These are phyloP conservation scores for Laterallus jamaicensis DNA, from an alignment of 2,113 vertebrate species.

Conservation along the genomic window DNA sequence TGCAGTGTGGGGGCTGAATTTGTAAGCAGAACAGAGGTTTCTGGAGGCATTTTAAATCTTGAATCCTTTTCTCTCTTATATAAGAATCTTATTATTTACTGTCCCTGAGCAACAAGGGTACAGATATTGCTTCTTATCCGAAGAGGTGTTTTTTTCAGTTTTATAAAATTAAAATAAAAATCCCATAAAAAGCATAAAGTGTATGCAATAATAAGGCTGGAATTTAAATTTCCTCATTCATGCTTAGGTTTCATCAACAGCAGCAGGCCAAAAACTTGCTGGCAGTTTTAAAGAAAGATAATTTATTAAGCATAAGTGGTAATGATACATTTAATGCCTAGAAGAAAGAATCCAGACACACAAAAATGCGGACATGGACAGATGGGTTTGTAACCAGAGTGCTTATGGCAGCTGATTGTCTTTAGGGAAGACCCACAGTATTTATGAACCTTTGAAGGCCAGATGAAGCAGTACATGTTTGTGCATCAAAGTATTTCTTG, in stretches of 20 bases:
- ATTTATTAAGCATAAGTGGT: background rate
- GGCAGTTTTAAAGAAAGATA: background rate
- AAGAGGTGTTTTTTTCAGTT: background rate
- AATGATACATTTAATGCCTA: background rate
- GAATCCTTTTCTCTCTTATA: background rate
- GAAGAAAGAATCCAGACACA: background rate
- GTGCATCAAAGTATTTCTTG: background rate
- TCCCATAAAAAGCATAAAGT: background rate
- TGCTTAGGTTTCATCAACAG: background rate
- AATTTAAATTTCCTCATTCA: background rate
- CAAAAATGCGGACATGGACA: background rate
- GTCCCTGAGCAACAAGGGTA: background rate
- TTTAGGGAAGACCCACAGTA: background rate
- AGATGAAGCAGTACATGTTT: background rate
- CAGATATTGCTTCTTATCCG: background rate
- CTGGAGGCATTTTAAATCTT: slow-evolving; percentile 27
- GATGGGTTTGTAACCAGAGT: background rate
- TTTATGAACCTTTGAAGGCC: background rate
- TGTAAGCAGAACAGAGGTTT: slow-evolving; percentile 2
- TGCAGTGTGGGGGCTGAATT: background rate
- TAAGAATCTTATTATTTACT: slow-evolving; percentile 19
- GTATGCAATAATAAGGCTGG: background rate
- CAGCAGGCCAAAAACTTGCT: background rate
- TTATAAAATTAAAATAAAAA: background rate
- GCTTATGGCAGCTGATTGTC: background rate